phyloP scores from a whole-genome alignment of 1,140 invertebrate genomes.

The Pseudoatta argentina region DNA sequence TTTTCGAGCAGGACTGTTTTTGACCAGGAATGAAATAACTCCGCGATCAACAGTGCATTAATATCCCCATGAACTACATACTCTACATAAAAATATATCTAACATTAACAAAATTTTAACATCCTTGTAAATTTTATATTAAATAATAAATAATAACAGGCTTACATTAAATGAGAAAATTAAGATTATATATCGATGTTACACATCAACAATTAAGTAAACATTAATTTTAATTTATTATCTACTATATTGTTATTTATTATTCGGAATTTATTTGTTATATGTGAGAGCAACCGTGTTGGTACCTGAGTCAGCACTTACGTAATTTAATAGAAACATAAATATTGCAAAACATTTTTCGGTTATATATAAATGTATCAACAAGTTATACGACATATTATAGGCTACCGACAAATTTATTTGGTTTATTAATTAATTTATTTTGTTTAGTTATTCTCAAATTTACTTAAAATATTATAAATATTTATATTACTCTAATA shows the following conservation, averaged over 20 bases:
- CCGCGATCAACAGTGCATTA: slow-evolving; percentile 12
- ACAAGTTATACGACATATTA: background rate
- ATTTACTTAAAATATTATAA: background rate
- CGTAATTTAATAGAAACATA: slow-evolving; percentile 38
- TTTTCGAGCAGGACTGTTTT: slow-evolving; percentile 18
- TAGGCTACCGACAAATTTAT: background rate
- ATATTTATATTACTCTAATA: background rate
- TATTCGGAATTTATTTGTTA: background rate
- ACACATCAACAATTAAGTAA: background rate
- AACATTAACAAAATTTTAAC: background rate
- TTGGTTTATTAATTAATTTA: background rate
- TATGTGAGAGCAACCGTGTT: background rate
- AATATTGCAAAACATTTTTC: slow-evolving; percentile 43
- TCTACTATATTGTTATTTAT: background rate
- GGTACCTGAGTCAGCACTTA: slow-evolving; percentile 33
- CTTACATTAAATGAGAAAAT: background rate
- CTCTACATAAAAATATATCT: slow-evolving; percentile 2
- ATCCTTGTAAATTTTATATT: background rate
- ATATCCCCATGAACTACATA: background rate
- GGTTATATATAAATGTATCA: background rate
- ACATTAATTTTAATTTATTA: slow-evolving; percentile 20
- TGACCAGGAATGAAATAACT: slow-evolving; percentile 35
- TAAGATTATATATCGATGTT: background rate
- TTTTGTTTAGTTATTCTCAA: background rate
- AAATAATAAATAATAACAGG: background rate